Evolutionary conservation across 2,113 vertebrate species (phyloP), one percentile per base, ranked within the genome.

Genomic region (Hippoglossus stenolepis): DNA sequence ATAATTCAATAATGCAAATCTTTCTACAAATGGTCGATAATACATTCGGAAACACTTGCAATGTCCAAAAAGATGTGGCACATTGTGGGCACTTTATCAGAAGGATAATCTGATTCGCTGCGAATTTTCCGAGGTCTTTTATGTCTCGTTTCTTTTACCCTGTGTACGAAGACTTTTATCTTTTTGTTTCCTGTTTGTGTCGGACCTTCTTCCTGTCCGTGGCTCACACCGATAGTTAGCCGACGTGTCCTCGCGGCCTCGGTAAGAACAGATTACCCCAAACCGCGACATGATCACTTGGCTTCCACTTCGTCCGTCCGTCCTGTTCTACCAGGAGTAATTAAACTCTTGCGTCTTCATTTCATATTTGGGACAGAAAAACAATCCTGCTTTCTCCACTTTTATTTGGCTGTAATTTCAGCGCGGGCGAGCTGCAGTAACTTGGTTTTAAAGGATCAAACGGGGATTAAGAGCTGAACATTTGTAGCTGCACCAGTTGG

Each of bases 281-380:
- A 51, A 85, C 73, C 70, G 43, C 51, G 45, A 87, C 90, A 91
- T 69, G 73, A 86, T 73, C 62, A 79, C 83, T 90, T 87, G 68
- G 85, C 87, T 73, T 84, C 45, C 61, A 73, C 64, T 51, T 51
- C 15, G 31, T 47, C 68, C 57, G 61, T 60, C 57, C 38, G 24
- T 63, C 45, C n/a, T 69, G 67, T 31, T 28, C 28, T 28, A 28
- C 28, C 28, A 5, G 28, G 28, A 28, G 28, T 5, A 5, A 28
- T 28, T 28, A 28, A 28, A 28, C 28, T 28, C 28, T 28, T 28
- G 43, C 43, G 57, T 66, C 71, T 57, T 57, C 1, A 61, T n/a
- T 75, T 59, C 15, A 5, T 38, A 9, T 21, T 3, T 65, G 54
- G 53, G 63, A 70, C 7, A 38, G 18, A 64, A 40, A 60, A 65